Conservation (phyloP, 2,797 vertebrate genomes). For the Scolopax bukidnonensis region DNA sequence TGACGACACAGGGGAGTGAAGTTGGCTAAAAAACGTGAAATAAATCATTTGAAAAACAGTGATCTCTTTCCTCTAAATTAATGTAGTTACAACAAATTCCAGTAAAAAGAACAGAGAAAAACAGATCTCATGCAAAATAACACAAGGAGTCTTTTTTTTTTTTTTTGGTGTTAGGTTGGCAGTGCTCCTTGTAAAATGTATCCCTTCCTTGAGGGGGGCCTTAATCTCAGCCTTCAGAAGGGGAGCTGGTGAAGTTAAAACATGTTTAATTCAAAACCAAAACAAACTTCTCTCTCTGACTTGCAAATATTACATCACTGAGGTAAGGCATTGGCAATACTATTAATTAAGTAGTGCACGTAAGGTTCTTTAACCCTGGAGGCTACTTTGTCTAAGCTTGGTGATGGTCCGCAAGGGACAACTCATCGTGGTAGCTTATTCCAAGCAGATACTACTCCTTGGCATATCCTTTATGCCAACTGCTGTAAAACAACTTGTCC, state of each 20-base stretch:
- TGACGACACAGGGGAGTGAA: background rate
- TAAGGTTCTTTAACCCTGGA: background rate
- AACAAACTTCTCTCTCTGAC: slow-evolving; percentile 1
- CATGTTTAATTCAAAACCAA: slow-evolving; percentile 11
- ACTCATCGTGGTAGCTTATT: background rate
- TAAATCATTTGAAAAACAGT: background rate
- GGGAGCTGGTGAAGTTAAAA: background rate
- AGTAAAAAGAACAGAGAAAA: background rate
- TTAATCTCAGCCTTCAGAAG: background rate
- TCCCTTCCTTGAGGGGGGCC: background rate
- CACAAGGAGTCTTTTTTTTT: background rate
- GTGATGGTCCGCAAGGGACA: background rate
- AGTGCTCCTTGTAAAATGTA: background rate
- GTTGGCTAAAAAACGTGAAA: background rate
- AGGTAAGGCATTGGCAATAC: background rate
- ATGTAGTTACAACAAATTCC: background rate
- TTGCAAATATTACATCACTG: slow-evolving; percentile 1
- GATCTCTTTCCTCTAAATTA: background rate
- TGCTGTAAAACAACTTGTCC: background rate
- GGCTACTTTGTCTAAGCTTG: background rate
- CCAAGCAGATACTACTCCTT: background rate
- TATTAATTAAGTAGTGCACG: background rate
- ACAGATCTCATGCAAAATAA: background rate
- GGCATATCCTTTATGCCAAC: background rate
- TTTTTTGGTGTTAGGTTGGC: background rate